phyloP scores from a whole-genome alignment of 2,797 vertebrate species.

The Rhincodon typus region DNA sequence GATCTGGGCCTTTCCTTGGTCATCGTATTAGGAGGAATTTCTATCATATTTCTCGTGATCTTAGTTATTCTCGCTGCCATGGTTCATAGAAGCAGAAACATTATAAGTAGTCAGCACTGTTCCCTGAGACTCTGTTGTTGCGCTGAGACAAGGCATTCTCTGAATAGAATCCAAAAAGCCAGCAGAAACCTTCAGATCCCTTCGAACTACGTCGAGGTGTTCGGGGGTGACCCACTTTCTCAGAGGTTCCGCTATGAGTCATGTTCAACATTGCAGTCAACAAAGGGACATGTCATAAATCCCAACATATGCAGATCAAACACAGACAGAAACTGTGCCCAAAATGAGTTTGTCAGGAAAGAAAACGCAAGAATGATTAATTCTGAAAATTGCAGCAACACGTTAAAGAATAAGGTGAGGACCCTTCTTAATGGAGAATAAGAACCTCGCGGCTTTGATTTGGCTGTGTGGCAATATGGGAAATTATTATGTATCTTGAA shows the following conservation, averaged over 20 bases:
- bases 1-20: constrained; percentile 39
- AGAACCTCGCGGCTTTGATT: too few relatives aligned
- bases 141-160: not conserved
- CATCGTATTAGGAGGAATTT: constrained; percentile 31
- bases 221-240: constrained; percentile 11
- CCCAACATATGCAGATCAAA: too few relatives aligned
- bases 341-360: too few relatives aligned
- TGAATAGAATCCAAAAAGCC: not conserved
- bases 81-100: not conserved
- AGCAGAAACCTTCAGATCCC: not conserved
- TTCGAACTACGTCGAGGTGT: not conserved
- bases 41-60: constrained; percentile 28
- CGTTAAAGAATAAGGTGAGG: too few relatives aligned
- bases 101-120: too few relatives aligned
- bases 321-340: too few relatives aligned
- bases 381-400: too few relatives aligned
- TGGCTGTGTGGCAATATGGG: too few relatives aligned
- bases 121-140: not conserved
- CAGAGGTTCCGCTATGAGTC: not conserved
- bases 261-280: not conserved
- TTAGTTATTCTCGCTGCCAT: not conserved
- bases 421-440: too few relatives aligned
- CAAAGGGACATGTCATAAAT: not conserved
- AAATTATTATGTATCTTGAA: too few relatives aligned
- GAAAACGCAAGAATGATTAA: too few relatives aligned